Conservation (phyloP, 2,113 vertebrate species). For the Eira barbara region DNA sequence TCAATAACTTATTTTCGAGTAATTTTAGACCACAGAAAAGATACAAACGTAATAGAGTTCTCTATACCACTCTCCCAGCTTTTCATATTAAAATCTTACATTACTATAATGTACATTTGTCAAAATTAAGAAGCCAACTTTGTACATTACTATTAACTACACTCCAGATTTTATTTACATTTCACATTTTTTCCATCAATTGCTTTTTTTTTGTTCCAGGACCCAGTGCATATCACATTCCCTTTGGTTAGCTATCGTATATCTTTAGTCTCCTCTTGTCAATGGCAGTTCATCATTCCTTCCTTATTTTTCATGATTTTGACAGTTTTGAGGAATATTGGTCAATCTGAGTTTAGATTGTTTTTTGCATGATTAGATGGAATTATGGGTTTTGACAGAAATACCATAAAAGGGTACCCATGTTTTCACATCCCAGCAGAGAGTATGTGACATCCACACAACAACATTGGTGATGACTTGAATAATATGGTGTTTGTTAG, state of each 20-base stretch:
- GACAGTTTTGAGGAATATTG: background rate
- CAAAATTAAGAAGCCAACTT: background rate
- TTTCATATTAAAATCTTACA: background rate
- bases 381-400: background rate
- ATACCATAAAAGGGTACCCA: background rate
- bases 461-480: background rate
- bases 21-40: background rate
- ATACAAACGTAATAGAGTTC: background rate
- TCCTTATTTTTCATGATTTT: slow-evolving; percentile 13
- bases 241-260: background rate
- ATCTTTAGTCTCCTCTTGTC: background rate
- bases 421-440: background rate
- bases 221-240: background rate
- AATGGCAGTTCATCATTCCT: background rate
- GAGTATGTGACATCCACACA: background rate
- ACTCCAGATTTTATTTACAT: background rate
- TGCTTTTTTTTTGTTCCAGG: background rate
- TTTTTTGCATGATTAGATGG: background rate
- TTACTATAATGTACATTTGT: background rate
- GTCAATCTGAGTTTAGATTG: background rate
- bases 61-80: background rate
- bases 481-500: background rate
- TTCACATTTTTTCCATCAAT: background rate
- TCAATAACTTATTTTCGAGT: background rate
- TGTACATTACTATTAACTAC: background rate